Base-by-base conservation (phyloP, 2,113 vertebrate species). In the Colaptes auratus region DNA sequence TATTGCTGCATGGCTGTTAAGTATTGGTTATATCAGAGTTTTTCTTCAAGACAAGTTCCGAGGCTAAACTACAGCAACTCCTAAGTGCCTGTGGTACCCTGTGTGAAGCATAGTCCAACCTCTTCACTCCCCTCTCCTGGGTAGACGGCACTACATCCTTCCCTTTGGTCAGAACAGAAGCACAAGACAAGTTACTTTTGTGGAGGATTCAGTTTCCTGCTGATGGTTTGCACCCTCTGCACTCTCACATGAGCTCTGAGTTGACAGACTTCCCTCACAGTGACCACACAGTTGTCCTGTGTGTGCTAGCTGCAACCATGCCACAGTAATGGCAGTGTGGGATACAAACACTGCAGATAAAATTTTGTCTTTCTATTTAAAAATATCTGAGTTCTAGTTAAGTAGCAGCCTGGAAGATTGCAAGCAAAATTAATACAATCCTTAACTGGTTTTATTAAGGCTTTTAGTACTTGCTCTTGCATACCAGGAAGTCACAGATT, bases 271-370 rank as follows among this genome's bases (percentile, higher is more conserved):
- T 71, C 27, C 33, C 25, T 55, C 30, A 28, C 0, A 1, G 17
- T 48, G 64, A 36, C 44, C 0, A 1, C 33, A 35, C n/a, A 12
- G 6, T 39, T 0, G 0, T 50, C 21, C 59, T 71, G 36, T 17
- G 15, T 31, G 46, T n/a, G 12, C 44, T 71, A 66, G 36, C 53
- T 70, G 50, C 63, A 65, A 17, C 44, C 9, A 1, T 46, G 63
- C 28, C 48, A 46, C 30, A 4, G 30, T 61, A n/a, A 48, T 7
- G n/a, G n/a, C 15, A 9, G 9, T 30, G 30, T 20, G 20, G 18
- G 10, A 18, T 52, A 56, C 31, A 72, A 82, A 67, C 10, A 19
- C 60, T 77, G 16, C 39, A 58, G 39, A 61, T 35, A 48, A 74
- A 60, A 44, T 66, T 4, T 25, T 46, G 16, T 52, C 31, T 55